phyloP scores from a whole-genome alignment of 2,888 invertebrate species.

The Eurois occulta region DNA sequence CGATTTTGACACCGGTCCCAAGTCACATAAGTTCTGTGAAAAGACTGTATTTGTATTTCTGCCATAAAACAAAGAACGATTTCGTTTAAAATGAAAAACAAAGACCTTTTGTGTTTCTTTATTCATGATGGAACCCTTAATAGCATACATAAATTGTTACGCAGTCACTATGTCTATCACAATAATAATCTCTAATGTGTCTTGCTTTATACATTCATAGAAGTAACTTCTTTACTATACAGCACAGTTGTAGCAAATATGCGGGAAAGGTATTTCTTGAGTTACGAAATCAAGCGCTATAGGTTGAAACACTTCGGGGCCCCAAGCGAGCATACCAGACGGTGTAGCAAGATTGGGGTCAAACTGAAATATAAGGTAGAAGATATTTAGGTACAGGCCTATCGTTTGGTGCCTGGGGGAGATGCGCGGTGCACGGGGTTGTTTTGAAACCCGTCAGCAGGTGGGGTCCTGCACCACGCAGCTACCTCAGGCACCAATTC shows the following conservation, averaged over 20 bases:
- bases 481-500: neutral
- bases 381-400: neutral
- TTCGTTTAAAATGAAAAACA: neutral
- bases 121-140: neutral
- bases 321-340: conserved; percentile 75
- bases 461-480: neutral
- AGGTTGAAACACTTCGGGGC: conserved; percentile 72
- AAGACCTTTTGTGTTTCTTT: neutral
- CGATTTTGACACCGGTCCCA: neutral
- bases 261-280: conserved; percentile 76
- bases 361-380: conserved; percentile 75
- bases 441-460: neutral
- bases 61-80: neutral
- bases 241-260: conserved; percentile 80
- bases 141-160: neutral
- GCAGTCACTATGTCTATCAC: neutral
- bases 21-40: neutral
- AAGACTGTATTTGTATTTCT: neutral
- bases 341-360: conserved; percentile 59
- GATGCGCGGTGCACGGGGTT: neutral
- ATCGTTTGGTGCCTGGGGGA: neutral
- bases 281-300: conserved; percentile 70
- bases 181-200: neutral
- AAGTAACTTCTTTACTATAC: neutral
- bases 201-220: neutral